A percentile compares a stretch with the other conserved stretches of the same genome.
Evolutionary conservation across 2,797 vertebrate species (phyloP).

Genomic region (Acrossocheilus wenchowensis): DNA sequence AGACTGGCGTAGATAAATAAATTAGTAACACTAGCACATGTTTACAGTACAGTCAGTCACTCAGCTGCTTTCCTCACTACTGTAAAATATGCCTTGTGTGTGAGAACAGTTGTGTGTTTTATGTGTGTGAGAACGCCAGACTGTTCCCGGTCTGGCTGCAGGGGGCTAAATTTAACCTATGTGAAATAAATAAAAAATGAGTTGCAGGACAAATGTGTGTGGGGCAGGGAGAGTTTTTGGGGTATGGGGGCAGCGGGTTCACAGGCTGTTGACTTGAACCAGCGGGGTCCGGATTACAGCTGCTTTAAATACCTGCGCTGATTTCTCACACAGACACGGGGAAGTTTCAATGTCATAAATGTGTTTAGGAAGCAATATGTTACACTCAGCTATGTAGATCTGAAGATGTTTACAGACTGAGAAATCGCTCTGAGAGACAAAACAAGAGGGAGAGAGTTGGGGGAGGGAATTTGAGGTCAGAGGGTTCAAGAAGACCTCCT

Average conservation of each 20-base stretch:
- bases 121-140: slow-evolving; percentile 34
- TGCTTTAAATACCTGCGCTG: slow-evolving; percentile 60
- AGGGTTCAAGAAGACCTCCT: slow-evolving; percentile 5
- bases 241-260: slow-evolving; percentile 52
- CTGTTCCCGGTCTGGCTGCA: slow-evolving; percentile 25
- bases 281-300: slow-evolving; percentile 52
- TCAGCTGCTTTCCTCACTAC: slow-evolving; percentile 24
- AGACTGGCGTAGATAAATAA: slow-evolving; percentile 25
- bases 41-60: slow-evolving; percentile 42
- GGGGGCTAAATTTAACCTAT: slow-evolving; percentile 54
- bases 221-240: slow-evolving; percentile 36
- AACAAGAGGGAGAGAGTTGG: neutral
- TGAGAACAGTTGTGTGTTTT: slow-evolving; percentile 34
- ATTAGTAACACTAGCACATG: slow-evolving; percentile 41
- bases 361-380: neutral
- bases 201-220: slow-evolving; percentile 25
- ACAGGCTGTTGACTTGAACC: slow-evolving; percentile 48
- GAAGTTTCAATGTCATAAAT: neutral
- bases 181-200: slow-evolving; percentile 57
- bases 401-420: neutral
- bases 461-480: slow-evolving; percentile 17
- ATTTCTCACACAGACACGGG: slow-evolving; percentile 59
- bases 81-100: slow-evolving; percentile 25
- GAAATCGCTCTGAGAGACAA: neutral
- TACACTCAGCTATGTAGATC: neutral